Percentiles rank a stretch among this genome's conserved stretches.
Conservation (phyloP, 1,140 invertebrate species). For the Bombus confusus region DNA sequence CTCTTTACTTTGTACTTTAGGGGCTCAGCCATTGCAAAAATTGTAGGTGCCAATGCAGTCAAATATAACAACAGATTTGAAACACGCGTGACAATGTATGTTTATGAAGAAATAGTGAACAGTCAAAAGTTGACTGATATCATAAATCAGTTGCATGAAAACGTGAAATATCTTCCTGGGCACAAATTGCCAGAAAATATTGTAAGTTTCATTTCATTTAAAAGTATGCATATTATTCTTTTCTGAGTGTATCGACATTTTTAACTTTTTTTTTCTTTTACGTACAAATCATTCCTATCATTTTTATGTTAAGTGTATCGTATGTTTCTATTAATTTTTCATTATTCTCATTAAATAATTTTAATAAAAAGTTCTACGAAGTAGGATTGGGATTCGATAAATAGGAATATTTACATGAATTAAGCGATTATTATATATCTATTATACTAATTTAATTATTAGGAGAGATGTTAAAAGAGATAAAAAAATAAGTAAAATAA, state of each 20-base stretch:
- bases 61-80: conserved; percentile 85
- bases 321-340: not conserved
- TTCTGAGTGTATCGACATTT: not conserved
- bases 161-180: conserved; percentile 91
- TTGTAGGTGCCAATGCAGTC: conserved; percentile 88
- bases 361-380: not conserved
- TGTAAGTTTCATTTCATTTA: conserved; percentile 77
- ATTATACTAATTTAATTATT: not conserved
- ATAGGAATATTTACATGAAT: no score
- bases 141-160: conserved; percentile 90
- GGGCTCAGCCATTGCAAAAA: conserved; percentile 92
- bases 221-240: not conserved
- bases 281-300: not conserved
- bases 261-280: not conserved
- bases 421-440: no score
- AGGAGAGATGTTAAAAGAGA: not conserved
- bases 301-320: not conserved
- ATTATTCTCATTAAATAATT: not conserved
- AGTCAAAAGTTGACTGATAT: conserved; percentile 90
- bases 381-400: not conserved
- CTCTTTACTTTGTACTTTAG: conserved; percentile 78
- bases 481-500: not conserved
- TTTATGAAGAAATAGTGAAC: conserved; percentile 89
- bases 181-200: conserved; percentile 86
- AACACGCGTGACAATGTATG: conserved; percentile 88